A percentile compares a stretch with the other conserved stretches of the same genome.
Conservation (phyloP, 1,140 invertebrate genomes). For the Aphidius ervi region DNA sequence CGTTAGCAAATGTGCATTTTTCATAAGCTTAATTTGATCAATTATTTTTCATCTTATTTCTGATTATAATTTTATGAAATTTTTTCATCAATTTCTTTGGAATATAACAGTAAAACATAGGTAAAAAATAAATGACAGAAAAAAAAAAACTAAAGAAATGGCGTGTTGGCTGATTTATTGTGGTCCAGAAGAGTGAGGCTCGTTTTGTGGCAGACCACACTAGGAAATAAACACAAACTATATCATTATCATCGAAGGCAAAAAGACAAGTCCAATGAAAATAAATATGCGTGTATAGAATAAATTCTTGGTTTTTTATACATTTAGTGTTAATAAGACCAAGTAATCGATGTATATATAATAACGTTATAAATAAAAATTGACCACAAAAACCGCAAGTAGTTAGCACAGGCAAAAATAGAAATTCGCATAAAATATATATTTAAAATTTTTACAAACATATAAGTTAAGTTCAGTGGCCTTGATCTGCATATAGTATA, state of each 20-base stretch:
- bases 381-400: slow-evolving; percentile 38
- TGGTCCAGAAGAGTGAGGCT: slow-evolving; percentile 21
- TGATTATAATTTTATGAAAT: too few relatives aligned
- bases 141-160: too few relatives aligned
- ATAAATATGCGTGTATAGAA: too few relatives aligned
- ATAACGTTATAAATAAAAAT: slow-evolving; percentile 38
- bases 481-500: slow-evolving; percentile 24
- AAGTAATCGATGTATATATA: slow-evolving; percentile 2
- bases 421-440: too few relatives aligned
- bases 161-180: too few relatives aligned
- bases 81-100: too few relatives aligned
- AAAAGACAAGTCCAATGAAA: not conserved
- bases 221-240: slow-evolving; percentile 40
- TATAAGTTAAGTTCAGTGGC: slow-evolving; percentile 36
- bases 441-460: too few relatives aligned
- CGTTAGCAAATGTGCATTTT: too few relatives aligned
- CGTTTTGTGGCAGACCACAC: slow-evolving; percentile 37
- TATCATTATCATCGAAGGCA: slow-evolving; percentile 35
- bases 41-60: too few relatives aligned
- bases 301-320: slow-evolving; percentile 4
- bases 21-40: too few relatives aligned
- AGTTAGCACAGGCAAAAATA: slow-evolving; percentile 2
- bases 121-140: too few relatives aligned
- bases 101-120: too few relatives aligned
- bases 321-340: slow-evolving; percentile 17